These are phyloP conservation scores for Scleropages formosus DNA, from an alignment of 2,797 vertebrate genomes.

Conservation along the genomic window DNA sequence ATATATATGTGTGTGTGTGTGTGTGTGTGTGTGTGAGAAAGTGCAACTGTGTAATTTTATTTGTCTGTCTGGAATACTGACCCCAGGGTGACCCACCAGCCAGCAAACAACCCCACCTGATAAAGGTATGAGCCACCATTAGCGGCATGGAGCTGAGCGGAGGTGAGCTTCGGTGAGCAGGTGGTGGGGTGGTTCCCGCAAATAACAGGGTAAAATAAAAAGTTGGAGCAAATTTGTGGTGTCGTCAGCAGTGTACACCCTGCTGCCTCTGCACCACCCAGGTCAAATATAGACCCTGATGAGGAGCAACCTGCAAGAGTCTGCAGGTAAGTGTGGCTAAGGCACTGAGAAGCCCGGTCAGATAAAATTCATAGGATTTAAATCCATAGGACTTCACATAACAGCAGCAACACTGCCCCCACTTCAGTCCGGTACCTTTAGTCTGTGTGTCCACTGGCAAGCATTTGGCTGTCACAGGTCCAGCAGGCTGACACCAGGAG, in stretches of 20 bases:
- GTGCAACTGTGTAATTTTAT: conserved; percentile 61
- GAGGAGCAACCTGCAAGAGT: conserved; percentile 57
- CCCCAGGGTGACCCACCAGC: conserved; percentile 59
- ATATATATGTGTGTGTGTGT: conserved; percentile 61
- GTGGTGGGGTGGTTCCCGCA: conserved; percentile 70
- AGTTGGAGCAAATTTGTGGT: conserved; percentile 62
- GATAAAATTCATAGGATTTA: not conserved
- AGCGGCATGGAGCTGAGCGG: conserved; percentile 62
- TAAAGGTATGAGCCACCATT: conserved; percentile 73
- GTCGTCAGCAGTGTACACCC: conserved; percentile 49
- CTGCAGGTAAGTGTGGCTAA: conserved; percentile 38
- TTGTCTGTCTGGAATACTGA: conserved; percentile 59
- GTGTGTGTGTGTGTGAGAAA: conserved; percentile 64
- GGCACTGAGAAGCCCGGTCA: not conserved
- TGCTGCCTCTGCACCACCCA: conserved; percentile 43
- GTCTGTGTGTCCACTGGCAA: too few species aligned
- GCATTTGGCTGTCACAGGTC: too few species aligned
- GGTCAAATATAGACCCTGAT: conserved; percentile 65
- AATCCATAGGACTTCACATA: not conserved
- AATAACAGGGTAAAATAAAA: conserved; percentile 86
- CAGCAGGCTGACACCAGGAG: not conserved
- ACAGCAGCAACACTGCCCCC: too few species aligned
- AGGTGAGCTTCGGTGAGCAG: conserved; percentile 64
- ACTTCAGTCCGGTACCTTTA: too few species aligned
- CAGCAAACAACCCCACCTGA: conserved; percentile 74